These are phyloP conservation scores for Eupithecia pulchellata DNA, from an alignment of 2,888 invertebrate genomes.

Conservation along the genomic window DNA sequence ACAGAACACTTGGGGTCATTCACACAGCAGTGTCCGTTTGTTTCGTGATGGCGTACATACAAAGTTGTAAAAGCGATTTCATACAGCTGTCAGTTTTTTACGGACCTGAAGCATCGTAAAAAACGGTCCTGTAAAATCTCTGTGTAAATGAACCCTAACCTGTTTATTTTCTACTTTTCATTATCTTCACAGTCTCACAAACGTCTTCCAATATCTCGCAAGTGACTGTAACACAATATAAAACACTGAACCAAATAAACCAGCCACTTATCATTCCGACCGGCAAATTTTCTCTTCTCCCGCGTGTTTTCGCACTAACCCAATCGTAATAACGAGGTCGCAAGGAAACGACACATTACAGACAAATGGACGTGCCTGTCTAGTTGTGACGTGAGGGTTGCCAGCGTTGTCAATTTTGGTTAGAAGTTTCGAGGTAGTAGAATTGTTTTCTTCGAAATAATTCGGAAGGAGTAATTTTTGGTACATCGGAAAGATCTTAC, in stretches of 20 bases:
- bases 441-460: neutral
- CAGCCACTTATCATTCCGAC: constrained; percentile 6
- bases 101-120: no score
- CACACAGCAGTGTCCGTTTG: no score
- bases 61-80: no score
- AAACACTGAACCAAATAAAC: constrained; percentile 9
- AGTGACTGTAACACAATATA: constrained; percentile 6
- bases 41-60: no score
- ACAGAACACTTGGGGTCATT: no score
- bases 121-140: no score
- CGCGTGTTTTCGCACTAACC: constrained; percentile 22
- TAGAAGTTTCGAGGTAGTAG: neutral
- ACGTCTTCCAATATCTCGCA: neutral
- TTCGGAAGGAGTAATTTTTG: neutral
- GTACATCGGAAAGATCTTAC: no score
- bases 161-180: neutral
- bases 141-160: no score
- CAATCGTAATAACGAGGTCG: constrained; percentile 28
- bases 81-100: no score
- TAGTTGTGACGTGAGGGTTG: constrained; percentile 16
- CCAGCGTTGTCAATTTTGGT: neutral
- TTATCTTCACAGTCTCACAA: neutral
- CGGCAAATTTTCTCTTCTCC: constrained; percentile 8
- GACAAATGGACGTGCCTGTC: constrained; percentile 38
- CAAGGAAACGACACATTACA: constrained; percentile 31